These are phyloP conservation scores for Rhyacophila brunnea DNA, from an alignment of 1,140 invertebrate genomes.

Conservation along the genomic window DNA sequence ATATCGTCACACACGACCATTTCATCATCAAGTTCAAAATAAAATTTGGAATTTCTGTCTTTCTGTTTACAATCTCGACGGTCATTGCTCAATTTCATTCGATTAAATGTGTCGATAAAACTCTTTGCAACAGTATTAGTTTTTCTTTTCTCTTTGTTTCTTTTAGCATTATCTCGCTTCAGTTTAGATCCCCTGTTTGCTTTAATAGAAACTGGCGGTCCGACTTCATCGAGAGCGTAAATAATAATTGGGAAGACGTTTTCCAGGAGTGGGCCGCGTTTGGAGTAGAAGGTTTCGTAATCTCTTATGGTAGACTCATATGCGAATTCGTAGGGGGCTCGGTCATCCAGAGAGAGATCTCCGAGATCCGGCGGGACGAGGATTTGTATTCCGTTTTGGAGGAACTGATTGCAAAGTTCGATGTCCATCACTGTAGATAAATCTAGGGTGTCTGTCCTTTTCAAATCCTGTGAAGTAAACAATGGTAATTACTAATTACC, in stretches of 20 bases:
- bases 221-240: slow-evolving; percentile 45
- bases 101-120: slow-evolving; percentile 6
- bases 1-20: not conserved
- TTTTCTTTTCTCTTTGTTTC: not conserved
- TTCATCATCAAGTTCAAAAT: not conserved
- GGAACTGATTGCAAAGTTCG: slow-evolving; percentile 66
- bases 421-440: slow-evolving; percentile 72
- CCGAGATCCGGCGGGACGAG: slow-evolving; percentile 67
- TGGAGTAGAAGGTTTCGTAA: slow-evolving; percentile 44
- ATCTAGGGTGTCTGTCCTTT: slow-evolving; percentile 57
- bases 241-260: slow-evolving; percentile 47
- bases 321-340: slow-evolving; percentile 39
- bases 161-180: not conserved
- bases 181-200: not conserved
- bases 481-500: slow-evolving; percentile 57
- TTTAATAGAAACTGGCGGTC: not conserved
- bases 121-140: not conserved
- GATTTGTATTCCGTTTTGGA: slow-evolving; percentile 73
- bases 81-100: slow-evolving; percentile 2
- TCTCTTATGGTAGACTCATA: slow-evolving; percentile 40
- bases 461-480: slow-evolving; percentile 67
- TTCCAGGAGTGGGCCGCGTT: slow-evolving; percentile 43
- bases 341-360: slow-evolving; percentile 45
- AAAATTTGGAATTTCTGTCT: slow-evolving; percentile 13
- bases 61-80: slow-evolving; percentile 2